A percentile compares a stretch with the other conserved stretches of the same genome.
Evolutionary conservation across 1,140 invertebrate species (phyloP).

Genomic region (Antheraea pernyi): DNA sequence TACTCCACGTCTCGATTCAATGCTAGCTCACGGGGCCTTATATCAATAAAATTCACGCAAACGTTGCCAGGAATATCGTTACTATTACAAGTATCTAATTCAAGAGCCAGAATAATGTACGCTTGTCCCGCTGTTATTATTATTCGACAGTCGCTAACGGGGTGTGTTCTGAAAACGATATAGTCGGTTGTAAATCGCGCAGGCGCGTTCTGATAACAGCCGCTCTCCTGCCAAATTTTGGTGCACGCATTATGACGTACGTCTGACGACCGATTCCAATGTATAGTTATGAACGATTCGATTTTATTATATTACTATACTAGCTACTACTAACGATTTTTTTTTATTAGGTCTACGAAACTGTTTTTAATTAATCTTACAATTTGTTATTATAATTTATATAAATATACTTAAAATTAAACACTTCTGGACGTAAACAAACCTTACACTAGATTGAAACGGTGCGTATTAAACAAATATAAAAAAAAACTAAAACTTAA

Average conservation of each 20-base stretch:
- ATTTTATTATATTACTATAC: background rate
- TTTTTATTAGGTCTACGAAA: too few relatives aligned
- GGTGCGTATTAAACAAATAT: too few relatives aligned
- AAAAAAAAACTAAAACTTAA: too few relatives aligned
- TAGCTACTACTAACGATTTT: too few relatives aligned
- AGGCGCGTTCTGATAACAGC: slow-evolving; percentile 31
- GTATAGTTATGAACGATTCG: background rate
- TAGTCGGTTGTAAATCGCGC: slow-evolving; percentile 29
- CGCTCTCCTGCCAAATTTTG: slow-evolving; percentile 38
- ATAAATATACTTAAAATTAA: too few relatives aligned
- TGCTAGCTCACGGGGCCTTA: background rate
- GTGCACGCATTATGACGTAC: slow-evolving; percentile 35
- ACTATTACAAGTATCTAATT: background rate
- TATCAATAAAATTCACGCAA: background rate
- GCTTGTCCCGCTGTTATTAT: background rate
- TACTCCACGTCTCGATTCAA: background rate
- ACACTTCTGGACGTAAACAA: too few relatives aligned
- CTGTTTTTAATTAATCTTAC: too few relatives aligned
- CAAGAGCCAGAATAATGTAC: background rate
- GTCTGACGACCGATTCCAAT: slow-evolving; percentile 19
- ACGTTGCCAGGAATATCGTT: background rate
- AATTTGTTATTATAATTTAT: too few relatives aligned
- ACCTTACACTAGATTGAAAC: too few relatives aligned
- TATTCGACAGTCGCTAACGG: slow-evolving; percentile 23
- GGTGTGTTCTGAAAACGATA: slow-evolving; percentile 27